These are phyloP conservation scores for Calosoma granatense DNA, from an alignment of 1,140 invertebrate genomes.

Conservation along the genomic window DNA sequence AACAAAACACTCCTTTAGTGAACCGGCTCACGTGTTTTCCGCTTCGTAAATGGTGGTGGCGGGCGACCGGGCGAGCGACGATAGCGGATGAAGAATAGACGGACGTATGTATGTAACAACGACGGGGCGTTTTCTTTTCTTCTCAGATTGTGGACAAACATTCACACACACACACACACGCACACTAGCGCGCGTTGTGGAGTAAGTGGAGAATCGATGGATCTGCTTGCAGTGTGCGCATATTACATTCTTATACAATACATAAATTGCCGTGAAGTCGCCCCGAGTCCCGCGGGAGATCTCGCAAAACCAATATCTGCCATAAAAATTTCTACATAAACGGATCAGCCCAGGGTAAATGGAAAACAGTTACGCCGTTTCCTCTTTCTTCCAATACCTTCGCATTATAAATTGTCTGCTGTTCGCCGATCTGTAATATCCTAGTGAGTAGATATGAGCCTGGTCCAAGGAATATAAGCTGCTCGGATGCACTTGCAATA, in stretches of 20 bases:
- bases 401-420: too few species aligned
- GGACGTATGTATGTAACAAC: too few species aligned
- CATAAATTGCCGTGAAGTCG: slow-evolving; percentile 4
- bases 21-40: neutral
- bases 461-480: too few species aligned
- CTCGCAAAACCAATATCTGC: slow-evolving; percentile 4
- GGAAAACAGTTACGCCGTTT: neutral
- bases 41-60: neutral
- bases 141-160: neutral
- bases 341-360: neutral
- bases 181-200: neutral
- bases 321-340: slow-evolving; percentile 7
- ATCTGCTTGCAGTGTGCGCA: neutral
- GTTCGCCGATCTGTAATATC: too few species aligned
- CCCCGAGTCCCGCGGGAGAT: neutral
- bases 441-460: too few species aligned
- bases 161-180: neutral
- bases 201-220: neutral
- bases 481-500: too few species aligned
- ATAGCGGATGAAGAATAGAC: neutral
- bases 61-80: too few species aligned
- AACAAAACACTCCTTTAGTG: neutral
- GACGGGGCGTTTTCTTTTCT: too few species aligned
- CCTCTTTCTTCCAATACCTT: too few species aligned
- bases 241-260: slow-evolving; percentile 8